Conservation (phyloP, 1,140 invertebrate species). For the Metopolophium dirhodum region DNA sequence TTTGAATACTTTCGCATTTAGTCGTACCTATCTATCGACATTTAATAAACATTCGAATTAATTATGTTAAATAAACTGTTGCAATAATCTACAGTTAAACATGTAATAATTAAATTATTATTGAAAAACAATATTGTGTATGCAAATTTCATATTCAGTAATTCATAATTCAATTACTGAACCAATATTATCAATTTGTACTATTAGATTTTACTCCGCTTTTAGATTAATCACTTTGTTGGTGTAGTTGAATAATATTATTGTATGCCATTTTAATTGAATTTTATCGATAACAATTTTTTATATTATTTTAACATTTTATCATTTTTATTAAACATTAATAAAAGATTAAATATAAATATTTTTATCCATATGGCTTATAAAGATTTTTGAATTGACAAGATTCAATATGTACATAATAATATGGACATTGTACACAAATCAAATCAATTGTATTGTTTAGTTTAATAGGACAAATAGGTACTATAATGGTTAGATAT, state of each 20-base stretch:
- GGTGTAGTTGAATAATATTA: neutral
- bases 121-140: neutral
- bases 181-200: neutral
- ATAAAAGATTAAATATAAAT: too few species aligned
- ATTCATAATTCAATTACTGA: constrained; percentile 1
- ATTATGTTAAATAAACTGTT: neutral
- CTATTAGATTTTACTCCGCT: neutral
- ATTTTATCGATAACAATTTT: neutral
- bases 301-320: neutral
- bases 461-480: too few species aligned
- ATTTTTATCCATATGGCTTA: neutral
- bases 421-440: neutral
- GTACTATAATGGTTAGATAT: neutral
- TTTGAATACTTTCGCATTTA: neutral
- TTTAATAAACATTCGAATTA: neutral
- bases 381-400: neutral
- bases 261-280: neutral
- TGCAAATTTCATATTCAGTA: neutral
- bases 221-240: neutral
- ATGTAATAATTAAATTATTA: neutral
- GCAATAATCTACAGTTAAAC: neutral
- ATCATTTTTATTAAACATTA: neutral
- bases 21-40: neutral
- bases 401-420: neutral
- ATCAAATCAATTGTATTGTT: neutral